Conservation (phyloP, 2,888 invertebrate species). For the Epinotia ramella region DNA sequence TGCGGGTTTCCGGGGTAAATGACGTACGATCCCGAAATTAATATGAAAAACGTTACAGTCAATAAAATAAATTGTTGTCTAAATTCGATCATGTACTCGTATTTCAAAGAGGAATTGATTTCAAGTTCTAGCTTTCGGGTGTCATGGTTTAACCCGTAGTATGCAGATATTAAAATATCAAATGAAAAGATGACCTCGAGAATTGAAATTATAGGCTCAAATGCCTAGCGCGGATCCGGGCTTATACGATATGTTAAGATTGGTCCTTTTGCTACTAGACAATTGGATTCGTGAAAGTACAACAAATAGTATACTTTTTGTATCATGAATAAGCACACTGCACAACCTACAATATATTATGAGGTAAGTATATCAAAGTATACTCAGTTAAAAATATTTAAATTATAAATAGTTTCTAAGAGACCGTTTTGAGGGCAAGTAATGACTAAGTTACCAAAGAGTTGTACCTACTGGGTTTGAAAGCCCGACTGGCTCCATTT, state of each 20-base stretch:
- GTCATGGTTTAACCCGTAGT: too few relatives aligned
- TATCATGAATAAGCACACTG: too few relatives aligned
- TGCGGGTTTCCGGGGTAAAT: neutral
- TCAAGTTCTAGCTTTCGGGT: neutral
- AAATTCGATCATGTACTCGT: neutral
- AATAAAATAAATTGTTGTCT: neutral
- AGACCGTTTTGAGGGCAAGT: neutral
- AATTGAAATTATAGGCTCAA: too few relatives aligned
- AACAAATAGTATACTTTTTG: too few relatives aligned
- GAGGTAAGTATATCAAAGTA: neutral
- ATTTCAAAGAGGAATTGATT: too few relatives aligned
- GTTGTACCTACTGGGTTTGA: slow-evolving; percentile 10
- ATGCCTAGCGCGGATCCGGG: too few relatives aligned
- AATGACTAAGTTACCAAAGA: slow-evolving; percentile 1
- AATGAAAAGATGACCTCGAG: too few relatives aligned
- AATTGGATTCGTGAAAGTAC: too few relatives aligned
- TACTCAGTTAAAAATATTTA: neutral
- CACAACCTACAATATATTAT: neutral
- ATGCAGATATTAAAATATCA: too few relatives aligned
- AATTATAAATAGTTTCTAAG: neutral
- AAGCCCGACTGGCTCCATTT: slow-evolving; percentile 25
- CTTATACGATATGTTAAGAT: too few relatives aligned
- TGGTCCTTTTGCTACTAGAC: too few relatives aligned
- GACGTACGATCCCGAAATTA: neutral
- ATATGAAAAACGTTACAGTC: neutral